Evolutionary conservation across 2,888 invertebrate genomes (phyloP).

Genomic region (Drosophila putrida): DNA sequence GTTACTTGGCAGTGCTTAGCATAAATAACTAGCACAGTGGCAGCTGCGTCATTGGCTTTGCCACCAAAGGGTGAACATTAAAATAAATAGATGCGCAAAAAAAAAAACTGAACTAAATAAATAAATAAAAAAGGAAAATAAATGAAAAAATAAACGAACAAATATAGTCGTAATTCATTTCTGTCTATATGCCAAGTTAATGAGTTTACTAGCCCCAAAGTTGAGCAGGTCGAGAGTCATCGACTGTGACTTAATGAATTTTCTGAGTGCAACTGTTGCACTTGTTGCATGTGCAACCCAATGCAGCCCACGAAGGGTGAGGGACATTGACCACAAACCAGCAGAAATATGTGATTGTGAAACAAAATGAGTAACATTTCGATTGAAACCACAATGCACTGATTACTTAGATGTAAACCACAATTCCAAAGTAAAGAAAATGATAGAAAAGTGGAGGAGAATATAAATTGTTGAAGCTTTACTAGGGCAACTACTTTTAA

Average conservation of each 20-base stretch:
- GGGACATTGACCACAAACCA: slow-evolving; percentile 8
- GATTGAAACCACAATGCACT: background rate
- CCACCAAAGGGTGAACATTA: slow-evolving; percentile 45
- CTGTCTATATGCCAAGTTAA: slow-evolving; percentile 23
- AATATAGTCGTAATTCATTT: slow-evolving; percentile 17
- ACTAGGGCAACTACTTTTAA: no score
- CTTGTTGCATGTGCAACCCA: slow-evolving; percentile 29
- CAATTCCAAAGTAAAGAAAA: background rate
- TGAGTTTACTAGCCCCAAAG: slow-evolving; percentile 20
- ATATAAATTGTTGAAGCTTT: background rate
- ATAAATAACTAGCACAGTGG: slow-evolving; percentile 70
- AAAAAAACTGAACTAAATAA: slow-evolving; percentile 16
- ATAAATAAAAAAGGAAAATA: slow-evolving; percentile 6
- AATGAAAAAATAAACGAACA: slow-evolving; percentile 19
- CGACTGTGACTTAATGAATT: slow-evolving; percentile 22
- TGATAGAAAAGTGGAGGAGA: background rate
- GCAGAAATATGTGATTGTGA: slow-evolving; percentile 3
- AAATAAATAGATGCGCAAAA: slow-evolving; percentile 18
- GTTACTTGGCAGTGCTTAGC: slow-evolving; percentile 78
- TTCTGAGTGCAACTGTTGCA: slow-evolving; percentile 16
- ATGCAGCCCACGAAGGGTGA: slow-evolving; percentile 3
- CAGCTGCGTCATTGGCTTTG: slow-evolving; percentile 58
- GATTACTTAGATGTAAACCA: background rate
- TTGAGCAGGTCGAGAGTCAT: slow-evolving; percentile 20
- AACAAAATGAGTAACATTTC: background rate